Evolutionary conservation across 2,797 vertebrate genomes (phyloP).

Genomic region (Coccyzus lansbergi): DNA sequence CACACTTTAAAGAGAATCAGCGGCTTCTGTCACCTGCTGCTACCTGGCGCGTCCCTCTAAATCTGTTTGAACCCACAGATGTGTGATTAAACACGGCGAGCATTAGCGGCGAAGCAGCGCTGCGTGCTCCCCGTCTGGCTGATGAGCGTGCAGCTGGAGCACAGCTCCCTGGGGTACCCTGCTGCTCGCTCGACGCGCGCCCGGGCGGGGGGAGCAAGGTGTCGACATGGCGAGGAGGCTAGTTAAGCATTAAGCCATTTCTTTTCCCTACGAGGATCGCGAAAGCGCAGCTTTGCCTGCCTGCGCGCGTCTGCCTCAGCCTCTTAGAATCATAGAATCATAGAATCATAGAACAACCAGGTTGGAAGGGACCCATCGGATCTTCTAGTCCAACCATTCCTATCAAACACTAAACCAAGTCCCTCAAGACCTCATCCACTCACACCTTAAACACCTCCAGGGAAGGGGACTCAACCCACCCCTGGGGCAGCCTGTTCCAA

Average conservation of each 20-base stretch:
- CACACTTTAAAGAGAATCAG: conserved; percentile 79
- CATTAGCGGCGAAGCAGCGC: conserved; percentile 62
- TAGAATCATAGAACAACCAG: too few species aligned
- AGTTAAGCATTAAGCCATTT: conserved; percentile 66
- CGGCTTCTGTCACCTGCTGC: conserved; percentile 82
- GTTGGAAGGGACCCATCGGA: too few species aligned
- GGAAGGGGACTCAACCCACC: too few species aligned
- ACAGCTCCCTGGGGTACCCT: conserved; percentile 75
- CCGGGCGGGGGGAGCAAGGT: conserved; percentile 59
- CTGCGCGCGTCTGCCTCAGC: neutral
- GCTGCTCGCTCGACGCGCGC: conserved; percentile 63
- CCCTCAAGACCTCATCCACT: too few species aligned
- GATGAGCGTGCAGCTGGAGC: conserved; percentile 78
- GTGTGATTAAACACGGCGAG: conserved; percentile 78
- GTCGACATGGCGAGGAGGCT: conserved; percentile 44
- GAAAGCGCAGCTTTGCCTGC: conserved; percentile 27
- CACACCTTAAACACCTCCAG: too few species aligned
- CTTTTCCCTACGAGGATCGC: conserved; percentile 55
- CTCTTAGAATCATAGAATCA: too few species aligned
- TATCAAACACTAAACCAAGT: too few species aligned
- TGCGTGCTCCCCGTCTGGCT: conserved; percentile 73
- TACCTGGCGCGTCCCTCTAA: conserved; percentile 64
- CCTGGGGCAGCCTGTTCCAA: too few species aligned
- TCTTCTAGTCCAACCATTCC: too few species aligned
- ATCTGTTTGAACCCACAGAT: conserved; percentile 77